phyloP scores from a whole-genome alignment of 2,797 vertebrate species.

The Sebastiscus tertius region DNA sequence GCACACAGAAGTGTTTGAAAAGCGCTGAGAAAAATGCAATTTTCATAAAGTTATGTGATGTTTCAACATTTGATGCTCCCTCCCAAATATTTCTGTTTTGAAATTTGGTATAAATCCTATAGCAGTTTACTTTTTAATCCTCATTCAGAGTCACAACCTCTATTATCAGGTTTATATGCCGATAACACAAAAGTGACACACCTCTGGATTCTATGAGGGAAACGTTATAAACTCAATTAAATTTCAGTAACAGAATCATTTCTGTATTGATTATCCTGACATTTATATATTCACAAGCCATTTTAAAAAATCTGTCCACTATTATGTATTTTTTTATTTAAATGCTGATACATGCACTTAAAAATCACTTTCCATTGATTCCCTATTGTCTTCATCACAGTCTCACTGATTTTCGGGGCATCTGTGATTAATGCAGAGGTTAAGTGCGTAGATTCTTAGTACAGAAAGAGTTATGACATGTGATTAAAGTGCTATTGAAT shows the following conservation, averaged over 20 bases:
- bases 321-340: neutral
- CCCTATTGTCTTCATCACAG: neutral
- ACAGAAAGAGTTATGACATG: neutral
- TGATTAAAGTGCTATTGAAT: slow-evolving; percentile 9
- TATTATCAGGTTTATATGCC: neutral
- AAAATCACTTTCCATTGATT: neutral
- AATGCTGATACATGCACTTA: neutral
- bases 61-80: neutral
- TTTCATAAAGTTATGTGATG: neutral
- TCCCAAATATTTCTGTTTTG: neutral
- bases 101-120: neutral
- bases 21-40: neutral
- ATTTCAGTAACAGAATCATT: neutral
- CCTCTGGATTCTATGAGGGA: neutral
- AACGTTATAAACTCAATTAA: neutral
- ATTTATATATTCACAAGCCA: neutral
- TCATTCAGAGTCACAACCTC: neutral
- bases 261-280: neutral
- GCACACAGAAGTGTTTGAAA: neutral
- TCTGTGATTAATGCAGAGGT: neutral
- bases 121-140: neutral
- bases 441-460: neutral
- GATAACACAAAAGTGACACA: neutral
- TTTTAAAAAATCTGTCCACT: neutral
- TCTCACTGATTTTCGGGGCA: neutral